phyloP scores from a whole-genome alignment of 2,113 vertebrate species.

The Ellobius talpinus region DNA sequence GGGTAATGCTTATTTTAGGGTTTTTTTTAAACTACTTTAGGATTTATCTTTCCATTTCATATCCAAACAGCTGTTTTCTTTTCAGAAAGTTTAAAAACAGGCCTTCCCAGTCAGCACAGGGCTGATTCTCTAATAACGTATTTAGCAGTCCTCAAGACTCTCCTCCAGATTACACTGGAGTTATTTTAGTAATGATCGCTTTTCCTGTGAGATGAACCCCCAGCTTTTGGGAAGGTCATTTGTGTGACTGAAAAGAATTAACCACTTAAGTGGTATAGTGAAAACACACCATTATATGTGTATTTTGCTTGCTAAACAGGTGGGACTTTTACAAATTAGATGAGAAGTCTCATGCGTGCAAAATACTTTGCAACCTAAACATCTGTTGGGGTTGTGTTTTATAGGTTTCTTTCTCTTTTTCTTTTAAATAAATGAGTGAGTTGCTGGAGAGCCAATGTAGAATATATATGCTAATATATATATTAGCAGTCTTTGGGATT shows the following conservation, averaged over 20 bases:
- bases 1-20: neutral
- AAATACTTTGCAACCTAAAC: neutral
- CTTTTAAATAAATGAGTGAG: neutral
- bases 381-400: constrained; percentile 43
- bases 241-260: constrained; percentile 39
- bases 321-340: neutral
- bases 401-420: neutral
- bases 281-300: neutral
- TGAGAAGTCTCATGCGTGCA: neutral
- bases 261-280: neutral
- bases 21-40: neutral
- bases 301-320: constrained; percentile 36
- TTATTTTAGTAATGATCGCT: neutral
- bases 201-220: neutral
- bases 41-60: neutral
- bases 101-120: neutral
- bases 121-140: neutral
- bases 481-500: neutral
- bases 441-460: neutral
- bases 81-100: constrained; percentile 30
- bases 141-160: neutral
- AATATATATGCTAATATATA: neutral
- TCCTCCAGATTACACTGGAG: neutral
- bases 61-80: constrained; percentile 44
- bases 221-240: constrained; percentile 45